These are phyloP conservation scores for Pocillopora verrucosa DNA, from an alignment of 64 coral and sea anemone species.

Conservation along the genomic window DNA sequence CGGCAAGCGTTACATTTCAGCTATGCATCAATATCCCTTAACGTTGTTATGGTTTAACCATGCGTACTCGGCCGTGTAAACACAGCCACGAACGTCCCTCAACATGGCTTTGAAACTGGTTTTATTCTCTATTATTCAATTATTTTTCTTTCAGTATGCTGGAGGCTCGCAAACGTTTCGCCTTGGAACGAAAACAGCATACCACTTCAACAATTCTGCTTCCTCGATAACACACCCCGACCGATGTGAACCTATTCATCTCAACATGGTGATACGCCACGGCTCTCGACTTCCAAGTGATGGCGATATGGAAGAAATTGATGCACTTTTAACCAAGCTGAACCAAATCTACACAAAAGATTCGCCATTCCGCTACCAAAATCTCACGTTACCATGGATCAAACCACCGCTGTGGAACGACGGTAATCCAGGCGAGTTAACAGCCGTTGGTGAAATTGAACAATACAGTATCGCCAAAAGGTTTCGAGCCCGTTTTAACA, in stretches of 20 bases:
- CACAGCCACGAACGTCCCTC: neutral
- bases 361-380: constrained; percentile 44
- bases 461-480: constrained; percentile 66
- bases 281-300: constrained; percentile 65
- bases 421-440: constrained; percentile 43
- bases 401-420: constrained; percentile 21
- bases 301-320: constrained; percentile 11
- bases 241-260: constrained; percentile 46
- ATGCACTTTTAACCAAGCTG: constrained; percentile 42
- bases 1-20: no score
- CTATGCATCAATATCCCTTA: no score
- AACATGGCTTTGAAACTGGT: neutral
- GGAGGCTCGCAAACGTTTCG: neutral
- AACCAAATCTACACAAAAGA: constrained; percentile 47
- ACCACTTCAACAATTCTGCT: constrained; percentile 10
- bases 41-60: no score
- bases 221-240: neutral
- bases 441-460: constrained; percentile 37
- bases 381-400: constrained; percentile 51
- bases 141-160: neutral
- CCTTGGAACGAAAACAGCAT: constrained; percentile 57
- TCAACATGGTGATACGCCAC: constrained; percentile 70
- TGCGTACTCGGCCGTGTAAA: no score
- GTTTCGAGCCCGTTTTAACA: constrained; percentile 32
- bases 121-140: neutral